Conservation (phyloP, 2,113 vertebrate genomes). For the Cisticola juncidis region DNA sequence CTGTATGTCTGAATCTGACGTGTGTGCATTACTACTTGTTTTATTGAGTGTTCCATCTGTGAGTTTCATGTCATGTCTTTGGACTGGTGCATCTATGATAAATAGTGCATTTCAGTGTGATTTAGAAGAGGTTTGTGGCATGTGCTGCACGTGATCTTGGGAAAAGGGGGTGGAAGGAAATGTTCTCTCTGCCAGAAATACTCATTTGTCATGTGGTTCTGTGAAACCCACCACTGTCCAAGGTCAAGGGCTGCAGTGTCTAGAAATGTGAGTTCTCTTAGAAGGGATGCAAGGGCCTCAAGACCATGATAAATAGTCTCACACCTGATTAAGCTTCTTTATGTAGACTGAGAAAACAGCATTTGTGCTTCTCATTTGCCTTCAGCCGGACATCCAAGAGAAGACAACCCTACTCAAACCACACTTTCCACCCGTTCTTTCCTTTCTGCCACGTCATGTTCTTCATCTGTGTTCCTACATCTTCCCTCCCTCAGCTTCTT, state of each 20-base stretch:
- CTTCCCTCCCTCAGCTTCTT: not conserved
- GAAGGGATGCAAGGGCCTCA: constrained; percentile 34
- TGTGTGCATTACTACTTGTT: not conserved
- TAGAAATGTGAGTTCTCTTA: constrained; percentile 61
- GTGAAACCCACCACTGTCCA: constrained; percentile 43
- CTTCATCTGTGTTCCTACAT: not conserved
- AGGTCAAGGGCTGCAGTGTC: constrained; percentile 73
- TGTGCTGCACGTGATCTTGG: not conserved
- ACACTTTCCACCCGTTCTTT: not conserved
- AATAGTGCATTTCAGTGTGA: not conserved
- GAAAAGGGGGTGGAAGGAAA: constrained; percentile 39
- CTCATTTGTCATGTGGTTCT: constrained; percentile 71
- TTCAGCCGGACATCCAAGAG: not conserved
- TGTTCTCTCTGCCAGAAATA: constrained; percentile 51
- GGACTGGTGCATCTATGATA: not conserved
- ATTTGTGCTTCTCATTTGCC: not conserved
- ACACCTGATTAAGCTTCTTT: constrained; percentile 53
- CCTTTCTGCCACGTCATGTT: not conserved
- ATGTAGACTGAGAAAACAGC: constrained; percentile 14
- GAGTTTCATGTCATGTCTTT: not conserved
- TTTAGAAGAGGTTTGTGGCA: constrained; percentile 8
- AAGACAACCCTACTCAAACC: not conserved
- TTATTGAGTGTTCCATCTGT: not conserved
- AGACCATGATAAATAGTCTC: constrained; percentile 66
- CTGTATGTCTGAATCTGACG: not conserved